These are phyloP conservation scores for Branchinecta lindahli DNA, from an alignment of 1,140 invertebrate genomes.

Conservation along the genomic window DNA sequence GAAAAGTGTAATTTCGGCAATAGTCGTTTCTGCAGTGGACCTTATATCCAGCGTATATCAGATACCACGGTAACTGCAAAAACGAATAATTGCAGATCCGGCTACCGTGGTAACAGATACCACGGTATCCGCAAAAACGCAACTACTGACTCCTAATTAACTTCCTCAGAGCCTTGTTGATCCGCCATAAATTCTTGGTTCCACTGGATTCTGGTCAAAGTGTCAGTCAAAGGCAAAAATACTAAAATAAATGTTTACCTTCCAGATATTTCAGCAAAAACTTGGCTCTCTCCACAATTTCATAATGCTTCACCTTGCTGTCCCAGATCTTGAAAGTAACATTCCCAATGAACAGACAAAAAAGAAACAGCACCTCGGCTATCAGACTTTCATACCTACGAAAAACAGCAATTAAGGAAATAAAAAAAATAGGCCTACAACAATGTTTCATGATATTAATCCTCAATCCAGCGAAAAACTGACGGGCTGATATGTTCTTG, in stretches of 20 bases:
- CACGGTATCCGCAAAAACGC: too few relatives aligned
- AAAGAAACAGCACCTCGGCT: background rate
- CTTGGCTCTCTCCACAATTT: background rate
- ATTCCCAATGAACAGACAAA: background rate
- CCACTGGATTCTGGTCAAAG: background rate
- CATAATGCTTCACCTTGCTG: background rate
- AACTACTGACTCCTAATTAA: too few relatives aligned
- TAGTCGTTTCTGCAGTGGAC: too few relatives aligned
- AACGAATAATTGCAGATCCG: too few relatives aligned
- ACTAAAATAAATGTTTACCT: background rate
- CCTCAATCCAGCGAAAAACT: too few relatives aligned
- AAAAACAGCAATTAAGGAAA: background rate
- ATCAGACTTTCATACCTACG: conserved; percentile 1
- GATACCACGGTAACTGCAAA: too few relatives aligned
- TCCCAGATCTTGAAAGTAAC: conserved; percentile 8
- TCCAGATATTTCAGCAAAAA: background rate
- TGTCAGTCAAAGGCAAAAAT: background rate
- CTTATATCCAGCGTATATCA: too few relatives aligned
- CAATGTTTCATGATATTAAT: too few relatives aligned
- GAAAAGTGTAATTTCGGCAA: too few relatives aligned
- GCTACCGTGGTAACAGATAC: too few relatives aligned
- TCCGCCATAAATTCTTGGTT: too few relatives aligned
- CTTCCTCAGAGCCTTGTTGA: background rate
- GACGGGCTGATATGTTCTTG: too few relatives aligned
- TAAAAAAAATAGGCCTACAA: background rate